phyloP scores from a whole-genome alignment of 2,888 invertebrate genomes.

The Patella ulyssiponensis region DNA sequence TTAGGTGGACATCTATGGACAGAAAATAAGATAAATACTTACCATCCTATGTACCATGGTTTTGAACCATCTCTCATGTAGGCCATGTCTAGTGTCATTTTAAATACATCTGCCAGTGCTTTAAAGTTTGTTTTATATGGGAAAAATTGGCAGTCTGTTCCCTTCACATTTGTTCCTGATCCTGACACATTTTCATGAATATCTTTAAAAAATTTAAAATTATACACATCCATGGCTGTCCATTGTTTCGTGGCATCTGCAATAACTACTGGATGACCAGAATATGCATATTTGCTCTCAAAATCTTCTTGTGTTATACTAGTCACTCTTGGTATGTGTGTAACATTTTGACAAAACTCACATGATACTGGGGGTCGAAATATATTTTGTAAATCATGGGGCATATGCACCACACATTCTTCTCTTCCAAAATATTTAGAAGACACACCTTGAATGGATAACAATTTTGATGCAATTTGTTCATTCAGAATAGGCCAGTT shows the following conservation, averaged over 20 bases:
- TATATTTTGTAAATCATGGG: constrained; percentile 56
- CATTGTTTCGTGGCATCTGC: constrained; percentile 86
- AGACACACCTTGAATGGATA: constrained; percentile 41
- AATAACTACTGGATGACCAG: constrained; percentile 86
- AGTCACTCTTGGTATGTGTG: constrained; percentile 78
- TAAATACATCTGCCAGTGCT: constrained; percentile 85
- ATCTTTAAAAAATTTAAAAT: constrained; percentile 85
- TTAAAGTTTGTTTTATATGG: constrained; percentile 90
- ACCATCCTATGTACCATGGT: constrained; percentile 85
- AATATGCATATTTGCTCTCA: constrained; percentile 83
- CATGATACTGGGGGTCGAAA: constrained; percentile 88
- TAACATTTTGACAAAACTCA: constrained; percentile 81
- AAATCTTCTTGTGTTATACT: constrained; percentile 81
- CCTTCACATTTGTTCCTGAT: constrained; percentile 58
- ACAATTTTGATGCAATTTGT: constrained; percentile 44
- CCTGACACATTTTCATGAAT: constrained; percentile 76
- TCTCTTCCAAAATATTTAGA: neutral
- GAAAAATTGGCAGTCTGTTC: constrained; percentile 88
- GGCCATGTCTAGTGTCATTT: constrained; percentile 83
- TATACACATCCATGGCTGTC: constrained; percentile 85
- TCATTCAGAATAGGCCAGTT: constrained; percentile 54
- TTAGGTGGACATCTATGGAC: too few species aligned
- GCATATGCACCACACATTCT: constrained; percentile 52
- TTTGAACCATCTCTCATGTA: constrained; percentile 76
- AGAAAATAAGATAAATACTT: constrained; percentile 56